Conservation (phyloP, 2,888 invertebrate species). For the Boloria selene region DNA sequence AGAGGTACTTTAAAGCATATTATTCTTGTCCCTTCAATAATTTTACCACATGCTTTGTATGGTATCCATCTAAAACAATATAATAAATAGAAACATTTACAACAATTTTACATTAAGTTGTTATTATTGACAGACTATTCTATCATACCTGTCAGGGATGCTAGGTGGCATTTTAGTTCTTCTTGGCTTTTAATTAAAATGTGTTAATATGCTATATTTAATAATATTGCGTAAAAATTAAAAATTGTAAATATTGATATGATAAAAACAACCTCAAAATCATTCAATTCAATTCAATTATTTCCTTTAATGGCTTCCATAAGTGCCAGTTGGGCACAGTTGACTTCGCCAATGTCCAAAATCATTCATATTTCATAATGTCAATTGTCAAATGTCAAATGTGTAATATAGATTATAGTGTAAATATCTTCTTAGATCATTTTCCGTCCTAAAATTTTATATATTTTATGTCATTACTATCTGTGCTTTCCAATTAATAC, state of each 20-base stretch:
- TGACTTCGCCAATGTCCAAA: too few species aligned
- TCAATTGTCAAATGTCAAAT: not conserved
- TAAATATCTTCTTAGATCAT: too few species aligned
- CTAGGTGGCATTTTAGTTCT: slow-evolving; percentile 41
- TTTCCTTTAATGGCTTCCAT: too few species aligned
- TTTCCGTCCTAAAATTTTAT: too few species aligned
- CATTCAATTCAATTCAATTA: not conserved
- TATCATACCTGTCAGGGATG: slow-evolving; percentile 63
- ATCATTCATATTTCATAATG: too few species aligned
- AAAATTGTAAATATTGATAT: slow-evolving; percentile 13
- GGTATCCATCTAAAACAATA: slow-evolving; percentile 83
- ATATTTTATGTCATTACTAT: too few species aligned
- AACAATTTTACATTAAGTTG: not conserved
- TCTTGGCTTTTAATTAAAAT: not conserved
- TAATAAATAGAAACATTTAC: slow-evolving; percentile 10
- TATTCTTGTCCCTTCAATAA: slow-evolving; percentile 86
- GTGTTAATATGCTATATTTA: not conserved
- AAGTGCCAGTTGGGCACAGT: too few species aligned
- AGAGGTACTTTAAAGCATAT: slow-evolving; percentile 89
- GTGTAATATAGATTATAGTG: too few species aligned
- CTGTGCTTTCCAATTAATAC: too few species aligned
- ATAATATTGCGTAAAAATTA: not conserved
- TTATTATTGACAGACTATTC: too few species aligned
- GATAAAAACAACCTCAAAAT: slow-evolving; percentile 8
- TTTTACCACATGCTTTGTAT: slow-evolving; percentile 83